Percentiles rank a stretch among this genome's conserved stretches.
Conservation (phyloP, 2,797 vertebrate species). For the Peromyscus eremicus region DNA sequence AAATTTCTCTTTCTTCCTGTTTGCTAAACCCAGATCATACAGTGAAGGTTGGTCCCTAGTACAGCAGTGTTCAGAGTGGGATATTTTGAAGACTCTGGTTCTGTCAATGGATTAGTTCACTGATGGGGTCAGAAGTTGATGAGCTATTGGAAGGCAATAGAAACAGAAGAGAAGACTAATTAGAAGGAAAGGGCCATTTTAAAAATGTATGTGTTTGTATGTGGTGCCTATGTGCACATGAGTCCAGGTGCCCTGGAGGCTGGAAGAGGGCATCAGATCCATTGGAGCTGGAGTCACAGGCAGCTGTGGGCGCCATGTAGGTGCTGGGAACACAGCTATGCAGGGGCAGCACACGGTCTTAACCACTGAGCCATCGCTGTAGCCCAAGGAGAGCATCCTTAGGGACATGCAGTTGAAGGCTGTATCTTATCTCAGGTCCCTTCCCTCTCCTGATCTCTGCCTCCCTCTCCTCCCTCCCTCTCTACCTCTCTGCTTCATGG, state of each 20-base stretch:
- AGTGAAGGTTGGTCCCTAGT: background rate
- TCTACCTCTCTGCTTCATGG: too few relatives aligned
- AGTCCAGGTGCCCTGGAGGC: background rate
- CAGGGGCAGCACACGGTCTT: background rate
- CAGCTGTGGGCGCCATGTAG: background rate
- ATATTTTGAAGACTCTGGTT: background rate
- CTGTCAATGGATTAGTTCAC: background rate
- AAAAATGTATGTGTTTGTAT: background rate
- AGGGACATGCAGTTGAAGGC: background rate
- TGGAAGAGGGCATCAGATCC: background rate
- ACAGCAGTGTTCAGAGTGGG: too few relatives aligned
- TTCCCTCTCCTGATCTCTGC: too few relatives aligned
- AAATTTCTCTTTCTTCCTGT: background rate
- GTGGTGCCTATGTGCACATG: background rate
- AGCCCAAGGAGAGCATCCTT: background rate
- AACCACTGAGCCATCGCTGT: background rate
- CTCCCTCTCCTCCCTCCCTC: background rate
- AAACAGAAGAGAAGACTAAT: background rate
- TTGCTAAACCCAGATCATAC: background rate
- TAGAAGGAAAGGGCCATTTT: background rate
- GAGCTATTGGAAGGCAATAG: background rate
- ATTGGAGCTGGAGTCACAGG: background rate
- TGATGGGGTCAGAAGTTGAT: background rate
- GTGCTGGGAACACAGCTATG: background rate
- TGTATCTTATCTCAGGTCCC: background rate